phyloP scores from a whole-genome alignment of 2,888 invertebrate genomes.

The Polymixis lichenea region DNA sequence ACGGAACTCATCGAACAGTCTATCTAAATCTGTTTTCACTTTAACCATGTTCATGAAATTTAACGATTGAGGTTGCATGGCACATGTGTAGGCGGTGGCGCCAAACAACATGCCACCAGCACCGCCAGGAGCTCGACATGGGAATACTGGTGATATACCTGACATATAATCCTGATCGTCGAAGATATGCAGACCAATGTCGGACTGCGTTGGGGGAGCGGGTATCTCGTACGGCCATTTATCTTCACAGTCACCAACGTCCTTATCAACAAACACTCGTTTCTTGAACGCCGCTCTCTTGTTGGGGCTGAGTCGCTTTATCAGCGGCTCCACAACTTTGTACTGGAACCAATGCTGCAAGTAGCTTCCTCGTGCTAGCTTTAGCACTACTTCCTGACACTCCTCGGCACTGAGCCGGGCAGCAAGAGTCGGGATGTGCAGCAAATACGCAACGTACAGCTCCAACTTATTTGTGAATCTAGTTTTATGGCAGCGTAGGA shows the following conservation, averaged over 20 bases:
- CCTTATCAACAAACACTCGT: conserved; percentile 75
- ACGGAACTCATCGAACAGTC: conserved; percentile 78
- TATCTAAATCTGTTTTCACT: conserved; percentile 72
- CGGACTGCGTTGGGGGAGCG: conserved; percentile 50
- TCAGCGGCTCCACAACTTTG: conserved; percentile 75
- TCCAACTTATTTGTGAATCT: conserved; percentile 75
- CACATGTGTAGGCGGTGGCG: background rate
- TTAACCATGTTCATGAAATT: conserved; percentile 3
- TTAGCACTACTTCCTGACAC: conserved; percentile 72
- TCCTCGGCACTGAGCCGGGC: conserved; percentile 71
- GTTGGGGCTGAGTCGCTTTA: conserved; percentile 70
- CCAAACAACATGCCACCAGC: background rate
- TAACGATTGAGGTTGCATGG: background rate
- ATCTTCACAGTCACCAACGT: conserved; percentile 66
- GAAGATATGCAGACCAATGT: conserved; percentile 48
- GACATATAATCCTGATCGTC: conserved; percentile 48
- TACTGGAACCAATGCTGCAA: conserved; percentile 74
- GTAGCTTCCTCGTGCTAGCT: conserved; percentile 75
- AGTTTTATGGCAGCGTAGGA: conserved; percentile 73
- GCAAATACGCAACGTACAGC: conserved; percentile 73
- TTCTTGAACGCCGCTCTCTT: conserved; percentile 75
- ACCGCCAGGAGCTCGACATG: background rate
- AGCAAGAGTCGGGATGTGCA: conserved; percentile 75
- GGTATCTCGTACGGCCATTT: conserved; percentile 74
- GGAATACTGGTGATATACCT: background rate